Evolutionary conservation across 2,113 vertebrate species (phyloP), one percentile per base, ranked within the genome.

Genomic region (Chascanopsetta lugubris): DNA sequence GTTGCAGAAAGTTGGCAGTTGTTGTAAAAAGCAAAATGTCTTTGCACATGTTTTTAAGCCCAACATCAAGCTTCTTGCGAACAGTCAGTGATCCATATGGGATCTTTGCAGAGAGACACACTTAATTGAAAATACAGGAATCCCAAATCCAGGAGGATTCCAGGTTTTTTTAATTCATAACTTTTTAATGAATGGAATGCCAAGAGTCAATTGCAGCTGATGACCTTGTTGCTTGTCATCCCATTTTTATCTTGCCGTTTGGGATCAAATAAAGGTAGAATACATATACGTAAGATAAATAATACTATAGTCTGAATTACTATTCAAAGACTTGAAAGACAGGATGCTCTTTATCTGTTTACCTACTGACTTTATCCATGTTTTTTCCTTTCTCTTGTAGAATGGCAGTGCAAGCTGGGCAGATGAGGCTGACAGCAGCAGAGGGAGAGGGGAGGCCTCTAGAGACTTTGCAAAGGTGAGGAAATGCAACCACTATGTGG

Each of bases 381-480:
- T 67, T 61, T 18, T 47, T 25, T 72, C 29, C 54, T 66, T 25
- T 48, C 36, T 49, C 21, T 73, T 86, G 48, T 49, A 98, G 96
- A 98, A 97, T 0, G 95, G 95, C 32, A 91, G 42, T 3, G 87
- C 91, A 69, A 79, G 86, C 69, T 98, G 96, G 96, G 93, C 81
- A 0, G 96, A 98, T 7, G 96, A 98, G 9, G 88, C 90, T 0
- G 96, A 98, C 21, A 91, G 94, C 6, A 87, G 88, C 90, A 83
- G 94, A 84, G 95, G 94, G 77, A 92, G 95, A 93, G 96, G 95
- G 90, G 96, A 98, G 60, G 94, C 96, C 38, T 97, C 96, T 54
- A 88, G 96, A 82, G 96, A 98, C 85, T 98, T 98, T 78, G 95
- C 96, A 81, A 98, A 98, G 94, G 96, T 98, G 59, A 88, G 92